Base-by-base conservation (phyloP, 2,888 invertebrate species). In the Eupsilia transversa region DNA sequence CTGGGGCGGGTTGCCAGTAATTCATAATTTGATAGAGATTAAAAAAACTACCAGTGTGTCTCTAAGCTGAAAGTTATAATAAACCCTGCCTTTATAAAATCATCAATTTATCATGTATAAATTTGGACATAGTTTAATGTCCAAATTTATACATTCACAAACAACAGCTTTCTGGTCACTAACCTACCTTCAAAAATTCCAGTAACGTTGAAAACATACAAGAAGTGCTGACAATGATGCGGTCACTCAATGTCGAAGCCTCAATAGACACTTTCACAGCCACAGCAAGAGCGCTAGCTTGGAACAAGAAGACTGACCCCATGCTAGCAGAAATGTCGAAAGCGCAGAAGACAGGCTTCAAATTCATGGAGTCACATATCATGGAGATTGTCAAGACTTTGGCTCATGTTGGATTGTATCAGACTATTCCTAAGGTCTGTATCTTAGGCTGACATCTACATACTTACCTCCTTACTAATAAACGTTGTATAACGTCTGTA, bases 221-320 rank as follows among this genome's bases (percentile, higher is more conserved):
- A 84, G 92, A 96, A 74, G 96, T 97, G 0, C 86, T 97, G 9
- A 93, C 94, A 54, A 97, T 97, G 90, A 97, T 98, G 97, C 94
- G 92, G 65, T 96, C 97, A 0, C 94, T 97, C 0, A 96, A 97
- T 71, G 87, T 97, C 3, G 85, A 93, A 0, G 91, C 93, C 4
- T 96, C 96, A 30, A 79, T 92, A 5, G 95, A 95, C 52, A 97
- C 97, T 0, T 96, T 96, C 77, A 94, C 96, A 0, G 94, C 97
- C 9, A 89, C 97, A 52, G 93, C 97, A 0, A 93, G 94, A 70
- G 97, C 97, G 0, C 93, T 97, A 43, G 96, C 97, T 6, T 96
- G 93, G 89, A 96, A 96, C 72, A 95, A 94, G 5, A 91, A 96
- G 70, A 63, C 89, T 4, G 87, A 90, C 1, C 86, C 88, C 0